Evolutionary conservation across 2,888 invertebrate species (phyloP), one percentile per base, ranked within the genome.

Genomic region (Drosophila colorata): DNA sequence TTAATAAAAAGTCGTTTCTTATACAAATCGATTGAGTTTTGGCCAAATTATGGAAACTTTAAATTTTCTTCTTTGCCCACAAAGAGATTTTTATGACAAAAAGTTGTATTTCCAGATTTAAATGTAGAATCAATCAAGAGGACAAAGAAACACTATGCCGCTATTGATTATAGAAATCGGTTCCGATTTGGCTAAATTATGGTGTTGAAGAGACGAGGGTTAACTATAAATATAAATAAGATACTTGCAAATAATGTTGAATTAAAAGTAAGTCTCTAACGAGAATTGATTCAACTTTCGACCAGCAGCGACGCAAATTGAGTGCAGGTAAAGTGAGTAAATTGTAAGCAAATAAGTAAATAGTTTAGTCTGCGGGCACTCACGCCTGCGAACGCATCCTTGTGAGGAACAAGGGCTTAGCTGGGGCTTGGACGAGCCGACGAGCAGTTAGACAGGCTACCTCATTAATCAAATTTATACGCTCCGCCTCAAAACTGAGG

Each of bases 381-480:
- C 33, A 11, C 7, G 28, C 28, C 28, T 28, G 28, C 20, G 20
- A 20, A 8, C 13, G 14, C 41, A 31, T 35, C 9, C 35, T 43
- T 28, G 60, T 28, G 60, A 44, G 13, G 1, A 38, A 61, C 60
- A n/a, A 53, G 25, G n/a, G 23, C 56, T 18, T 23, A 20, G 35
- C 67, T 40, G 4, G 33, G 16, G 23, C 46, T 46, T 13, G 11
- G 20, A 67, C 46, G 41, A 33, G 51, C 43, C 41, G 60, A 48
- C 57, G 53, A 48, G 41, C 28, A 37, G 55, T n/a, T 31, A 33
- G 47, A 61, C 69, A 57, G 56, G 43, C 46, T 23, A 28, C n/a
- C 74, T 80, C 83, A 83, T 88, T 83, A 83, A 83, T 83, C 88
- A 82, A 82, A 87, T 82, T 87, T 85, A 87, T 82, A 87, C 79